Evolutionary conservation across 2,888 invertebrate species (phyloP), one percentile per base, ranked within the genome.

Genomic region (Drosophila barbarae): DNA sequence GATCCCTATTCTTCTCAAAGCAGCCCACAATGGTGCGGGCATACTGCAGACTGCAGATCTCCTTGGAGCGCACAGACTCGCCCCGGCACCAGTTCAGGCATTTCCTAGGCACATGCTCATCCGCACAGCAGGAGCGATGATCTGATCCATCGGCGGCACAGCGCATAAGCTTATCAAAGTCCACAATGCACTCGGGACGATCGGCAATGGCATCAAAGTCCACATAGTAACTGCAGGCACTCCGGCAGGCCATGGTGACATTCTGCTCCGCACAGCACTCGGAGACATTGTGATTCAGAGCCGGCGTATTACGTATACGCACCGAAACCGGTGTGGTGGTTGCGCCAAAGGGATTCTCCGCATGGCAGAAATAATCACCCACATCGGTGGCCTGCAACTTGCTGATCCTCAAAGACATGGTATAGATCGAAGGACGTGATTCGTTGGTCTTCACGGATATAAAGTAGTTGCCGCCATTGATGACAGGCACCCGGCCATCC

Each of bases 81-180:
- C 96, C 96, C 35, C 95, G 92, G 86, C 96, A 96, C 92, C 96
- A 94, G 86, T 96, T 95, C 72, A 96, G 90, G 87, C 96, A 96
- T 74, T 93, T 92, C 35, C 95, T 91, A 0, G 96, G 95, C 1
- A 96, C 95, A 46, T 94, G 93, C 90, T 93, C 93, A 21, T 93
- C 93, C 0, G 94, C 93, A 87, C 96, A 96, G 86, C 96, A 96
- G 69, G 93, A 93, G 42, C 96, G 91, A 89, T 96, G 96, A 87
- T 96, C 96, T 60, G 92, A 94, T 7, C 94, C 94, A 77, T 94
- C 94, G 1, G 96, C 94, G 0, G 95, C 95, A 84, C 96, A 96
- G 84, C 93, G 93, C 95, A 96, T 95, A 52, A 96, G 90, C 84
- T 96, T 96, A 87, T 95, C 94, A 85, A 95, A 94, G 89, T 96